Base-by-base conservation (phyloP, 2,888 invertebrate genomes). In the Andrena haemorrhoa region DNA sequence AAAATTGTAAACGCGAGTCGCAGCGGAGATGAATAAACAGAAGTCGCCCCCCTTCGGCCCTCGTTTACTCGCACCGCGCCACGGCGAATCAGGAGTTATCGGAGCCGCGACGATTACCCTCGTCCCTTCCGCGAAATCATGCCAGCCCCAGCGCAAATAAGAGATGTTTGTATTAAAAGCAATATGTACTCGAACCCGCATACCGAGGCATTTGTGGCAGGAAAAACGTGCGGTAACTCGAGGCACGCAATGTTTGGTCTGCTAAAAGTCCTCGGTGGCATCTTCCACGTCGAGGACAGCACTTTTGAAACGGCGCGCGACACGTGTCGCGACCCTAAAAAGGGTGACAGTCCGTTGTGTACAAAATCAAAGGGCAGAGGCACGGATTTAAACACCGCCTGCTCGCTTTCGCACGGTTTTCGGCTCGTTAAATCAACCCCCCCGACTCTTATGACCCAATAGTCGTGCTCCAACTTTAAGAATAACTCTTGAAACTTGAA, bases 231-330 rank as follows among this genome's bases (percentile, higher is more conserved):
- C 33, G 75, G 91, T 90, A 92, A 92, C 83, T 88, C 87, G 92
- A 92, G 84, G 88, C 91, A 88, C 84, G 87, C 81, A 70, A 84
- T 93, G 89, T 93, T 93, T 93, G 91, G 89, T 87, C 92, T 90
- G 83, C 89, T 92, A 91, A 93, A 90, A 93, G 93, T 92, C 85
- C 89, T 74, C 76, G 79, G 74, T 71, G 84, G 51, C 79, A 72
- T 81, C 80, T 84, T 83, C 75, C 69, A 61, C 85, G 65, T 66
- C 77, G 77, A 79, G 83, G 71, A 72, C 75, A 72, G 63, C 75
- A 79, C 86, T 87, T 87, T 88, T 85, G 82, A 88, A 88, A 84
- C 70, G 66, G 58, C 65, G 23, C 81, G 66, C 82, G 76, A 80
- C 80, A 81, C 82, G 82, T 79, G 80, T 77, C 66, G 79, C 61